These are phyloP conservation scores for Parasteatoda tepidariorum DNA, from an alignment of 1,140 invertebrate species.

Conservation along the genomic window DNA sequence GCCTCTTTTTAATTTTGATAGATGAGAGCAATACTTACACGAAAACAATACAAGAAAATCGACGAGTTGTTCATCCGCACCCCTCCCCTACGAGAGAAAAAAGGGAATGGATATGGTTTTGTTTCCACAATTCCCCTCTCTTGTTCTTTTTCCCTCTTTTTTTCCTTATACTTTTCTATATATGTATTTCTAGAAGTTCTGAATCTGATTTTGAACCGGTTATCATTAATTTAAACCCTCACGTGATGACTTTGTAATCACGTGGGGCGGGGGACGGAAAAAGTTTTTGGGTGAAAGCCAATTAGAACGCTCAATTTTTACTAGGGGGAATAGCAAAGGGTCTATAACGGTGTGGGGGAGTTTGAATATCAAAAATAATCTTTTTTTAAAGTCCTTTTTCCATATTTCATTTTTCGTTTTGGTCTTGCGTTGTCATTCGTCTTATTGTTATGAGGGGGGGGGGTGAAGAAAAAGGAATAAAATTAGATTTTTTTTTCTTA, in stretches of 20 bases:
- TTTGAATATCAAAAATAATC: conserved; percentile 59
- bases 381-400: conserved; percentile 51
- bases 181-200: conserved; percentile 11
- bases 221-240: conserved; percentile 58
- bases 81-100: neutral
- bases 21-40: conserved; percentile 6
- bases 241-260: conserved; percentile 59
- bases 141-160: neutral
- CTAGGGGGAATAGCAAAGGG: conserved; percentile 1
- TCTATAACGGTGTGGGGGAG: neutral
- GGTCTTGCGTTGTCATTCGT: conserved; percentile 47
- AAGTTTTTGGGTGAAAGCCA: conserved; percentile 48
- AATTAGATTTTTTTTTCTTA: conserved; percentile 27
- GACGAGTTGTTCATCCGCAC: conserved; percentile 31
- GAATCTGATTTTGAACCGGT: conserved; percentile 56
- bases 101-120: conserved; percentile 31
- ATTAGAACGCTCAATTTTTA: conserved; percentile 58
- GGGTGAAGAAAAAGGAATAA: too few species aligned
- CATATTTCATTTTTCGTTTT: conserved; percentile 55
- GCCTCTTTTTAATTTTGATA: conserved; percentile 45
- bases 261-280: neutral
- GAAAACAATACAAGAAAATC: conserved; percentile 24
- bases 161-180: neutral
- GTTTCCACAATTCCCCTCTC: neutral
- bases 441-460: conserved; percentile 16